Conservation (phyloP, 2,888 invertebrate genomes). For the Ormyrus nitidulus region DNA sequence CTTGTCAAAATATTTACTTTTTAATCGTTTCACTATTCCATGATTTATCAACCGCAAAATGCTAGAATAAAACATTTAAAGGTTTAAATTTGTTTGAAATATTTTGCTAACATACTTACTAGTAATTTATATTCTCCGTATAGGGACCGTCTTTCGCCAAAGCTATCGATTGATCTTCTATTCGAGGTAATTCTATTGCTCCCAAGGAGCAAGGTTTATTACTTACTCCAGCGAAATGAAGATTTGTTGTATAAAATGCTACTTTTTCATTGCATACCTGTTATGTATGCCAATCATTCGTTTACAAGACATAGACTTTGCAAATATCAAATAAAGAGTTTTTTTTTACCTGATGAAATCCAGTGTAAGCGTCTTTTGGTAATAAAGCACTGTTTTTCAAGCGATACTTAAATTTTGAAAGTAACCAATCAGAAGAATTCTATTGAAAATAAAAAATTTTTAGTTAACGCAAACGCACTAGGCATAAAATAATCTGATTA, state of each 20-base stretch:
- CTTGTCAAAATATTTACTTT: conserved; percentile 6
- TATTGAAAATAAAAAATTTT: too few relatives aligned
- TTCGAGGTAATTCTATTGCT: neutral
- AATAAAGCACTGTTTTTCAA: too few relatives aligned
- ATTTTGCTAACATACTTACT: neutral
- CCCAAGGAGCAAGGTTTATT: neutral
- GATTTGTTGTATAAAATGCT: neutral
- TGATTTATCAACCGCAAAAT: conserved; percentile 5
- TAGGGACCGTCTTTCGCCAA: neutral
- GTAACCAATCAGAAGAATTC: too few relatives aligned
- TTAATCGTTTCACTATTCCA: conserved; percentile 10
- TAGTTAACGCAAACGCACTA: too few relatives aligned
- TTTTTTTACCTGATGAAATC: too few relatives aligned
- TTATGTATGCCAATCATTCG: too few relatives aligned
- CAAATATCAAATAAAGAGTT: neutral
- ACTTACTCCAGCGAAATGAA: neutral
- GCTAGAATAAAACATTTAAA: neutral
- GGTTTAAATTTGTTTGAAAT: neutral
- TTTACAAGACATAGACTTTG: neutral
- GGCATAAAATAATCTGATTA: too few relatives aligned
- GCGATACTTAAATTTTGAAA: too few relatives aligned
- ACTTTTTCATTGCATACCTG: neutral
- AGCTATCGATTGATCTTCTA: neutral
- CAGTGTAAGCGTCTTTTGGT: too few relatives aligned
- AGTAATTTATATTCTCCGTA: neutral